These are phyloP conservation scores for Premnoplex brunnescens DNA, from an alignment of 2,797 vertebrate species.

Conservation along the genomic window DNA sequence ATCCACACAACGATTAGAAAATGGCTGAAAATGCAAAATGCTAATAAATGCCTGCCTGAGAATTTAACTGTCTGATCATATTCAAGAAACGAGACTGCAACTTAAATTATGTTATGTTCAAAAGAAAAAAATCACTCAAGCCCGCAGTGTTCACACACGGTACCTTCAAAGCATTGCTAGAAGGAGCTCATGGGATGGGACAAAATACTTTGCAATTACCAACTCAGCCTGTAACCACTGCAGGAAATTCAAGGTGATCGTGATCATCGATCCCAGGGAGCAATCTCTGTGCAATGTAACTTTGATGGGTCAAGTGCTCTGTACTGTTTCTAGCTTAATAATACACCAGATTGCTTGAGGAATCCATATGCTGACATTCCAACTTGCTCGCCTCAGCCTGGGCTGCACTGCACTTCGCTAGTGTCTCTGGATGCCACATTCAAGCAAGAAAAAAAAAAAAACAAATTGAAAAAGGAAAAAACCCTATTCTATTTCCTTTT, in stretches of 20 bases:
- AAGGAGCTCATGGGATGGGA: neutral
- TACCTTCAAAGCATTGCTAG: neutral
- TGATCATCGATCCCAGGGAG: neutral
- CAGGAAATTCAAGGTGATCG: neutral
- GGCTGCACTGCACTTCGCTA: neutral
- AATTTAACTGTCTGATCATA: neutral
- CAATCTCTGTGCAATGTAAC: neutral
- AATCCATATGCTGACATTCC: conserved; percentile 57
- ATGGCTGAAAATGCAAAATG: conserved; percentile 42
- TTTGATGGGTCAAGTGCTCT: neutral
- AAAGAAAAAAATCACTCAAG: neutral
- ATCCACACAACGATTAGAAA: conserved; percentile 50
- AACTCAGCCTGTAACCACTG: neutral
- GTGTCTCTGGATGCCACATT: conserved; percentile 9
- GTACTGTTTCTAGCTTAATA: conserved; percentile 20
- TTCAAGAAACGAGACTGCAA: neutral
- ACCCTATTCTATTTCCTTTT: neutral
- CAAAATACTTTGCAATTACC: neutral
- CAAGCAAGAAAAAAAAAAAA: neutral
- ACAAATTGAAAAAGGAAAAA: neutral
- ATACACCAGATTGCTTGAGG: conserved; percentile 48
- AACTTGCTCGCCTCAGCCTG: neutral
- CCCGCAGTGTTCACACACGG: neutral
- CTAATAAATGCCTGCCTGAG: neutral
- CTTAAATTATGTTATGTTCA: neutral